phyloP scores from a whole-genome alignment of 1,140 invertebrate species.

The Eriocheir sinensis region DNA sequence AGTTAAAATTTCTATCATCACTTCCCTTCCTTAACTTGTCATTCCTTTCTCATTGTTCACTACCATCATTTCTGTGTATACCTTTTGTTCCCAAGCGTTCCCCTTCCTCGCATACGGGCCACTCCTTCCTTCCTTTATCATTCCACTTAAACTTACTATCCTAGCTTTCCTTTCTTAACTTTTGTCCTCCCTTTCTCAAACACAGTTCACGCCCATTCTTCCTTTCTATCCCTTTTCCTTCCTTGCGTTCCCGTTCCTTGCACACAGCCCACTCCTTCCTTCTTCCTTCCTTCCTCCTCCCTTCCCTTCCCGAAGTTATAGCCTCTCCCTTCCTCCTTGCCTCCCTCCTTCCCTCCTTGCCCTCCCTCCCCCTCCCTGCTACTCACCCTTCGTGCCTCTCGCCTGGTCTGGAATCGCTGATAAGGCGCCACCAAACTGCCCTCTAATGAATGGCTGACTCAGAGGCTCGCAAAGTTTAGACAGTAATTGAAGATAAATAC shows the following conservation, averaged over 20 bases:
- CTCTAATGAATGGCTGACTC: background rate
- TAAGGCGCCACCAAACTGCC: background rate
- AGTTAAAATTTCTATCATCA: too few species aligned
- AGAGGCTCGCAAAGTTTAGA: background rate
- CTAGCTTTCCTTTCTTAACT: background rate
- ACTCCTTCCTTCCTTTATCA: background rate
- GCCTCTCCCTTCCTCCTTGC: background rate
- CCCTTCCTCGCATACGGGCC: background rate
- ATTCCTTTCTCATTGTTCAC: background rate
- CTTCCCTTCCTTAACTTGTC: background rate
- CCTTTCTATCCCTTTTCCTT: background rate
- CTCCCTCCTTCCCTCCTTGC: too few species aligned
- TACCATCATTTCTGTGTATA: too few species aligned
- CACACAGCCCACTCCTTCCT: background rate
- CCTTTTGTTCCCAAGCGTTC: background rate
- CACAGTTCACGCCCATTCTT: background rate
- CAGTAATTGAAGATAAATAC: background rate
- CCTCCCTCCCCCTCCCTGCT: too few species aligned
- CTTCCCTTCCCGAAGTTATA: background rate
- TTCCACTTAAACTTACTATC: too few species aligned
- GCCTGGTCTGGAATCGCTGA: slow-evolving; percentile 17
- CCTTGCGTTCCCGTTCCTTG: background rate
- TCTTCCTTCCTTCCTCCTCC: slow-evolving; percentile 24
- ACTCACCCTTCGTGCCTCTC: background rate
- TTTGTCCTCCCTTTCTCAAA: too few species aligned